Evolutionary conservation across 1,140 invertebrate genomes (phyloP).

Genomic region (Hormaphis cornu): DNA sequence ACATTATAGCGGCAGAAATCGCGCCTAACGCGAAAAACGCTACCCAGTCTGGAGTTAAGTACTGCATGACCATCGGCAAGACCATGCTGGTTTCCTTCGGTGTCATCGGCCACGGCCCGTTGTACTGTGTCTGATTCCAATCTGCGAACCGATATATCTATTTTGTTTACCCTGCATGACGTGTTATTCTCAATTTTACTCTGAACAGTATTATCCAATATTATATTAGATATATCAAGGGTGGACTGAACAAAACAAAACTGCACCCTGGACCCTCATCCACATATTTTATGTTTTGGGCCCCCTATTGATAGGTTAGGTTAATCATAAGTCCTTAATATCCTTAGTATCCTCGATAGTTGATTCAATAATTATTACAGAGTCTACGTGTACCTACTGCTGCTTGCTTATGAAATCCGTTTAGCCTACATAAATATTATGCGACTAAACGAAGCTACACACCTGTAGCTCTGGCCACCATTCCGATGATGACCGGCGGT

Average conservation of each 20-base stretch:
- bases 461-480: conserved; percentile 91
- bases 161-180: conserved; percentile 4
- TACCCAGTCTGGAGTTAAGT: conserved; percentile 85
- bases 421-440: background rate
- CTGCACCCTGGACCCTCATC: too few relatives aligned
- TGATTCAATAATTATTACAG: too few relatives aligned
- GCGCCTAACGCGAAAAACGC: conserved; percentile 95
- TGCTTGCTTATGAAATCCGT: too few relatives aligned
- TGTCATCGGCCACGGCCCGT: conserved; percentile 60
- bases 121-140: conserved; percentile 86
- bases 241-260: too few relatives aligned
- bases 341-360: too few relatives aligned
- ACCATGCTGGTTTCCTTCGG: conserved; percentile 80
- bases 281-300: too few relatives aligned
- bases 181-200: too few relatives aligned
- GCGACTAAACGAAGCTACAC: conserved; percentile 40
- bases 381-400: too few relatives aligned
- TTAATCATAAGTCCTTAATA: too few relatives aligned
- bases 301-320: too few relatives aligned
- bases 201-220: background rate
- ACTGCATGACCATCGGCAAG: conserved; percentile 91
- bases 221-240: background rate
- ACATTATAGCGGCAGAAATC: conserved; percentile 98
- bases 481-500: conserved; percentile 90
- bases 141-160: conserved; percentile 49